phyloP scores from a whole-genome alignment of 64 coral and sea anemone species.

The Stichodactyla helianthus region DNA sequence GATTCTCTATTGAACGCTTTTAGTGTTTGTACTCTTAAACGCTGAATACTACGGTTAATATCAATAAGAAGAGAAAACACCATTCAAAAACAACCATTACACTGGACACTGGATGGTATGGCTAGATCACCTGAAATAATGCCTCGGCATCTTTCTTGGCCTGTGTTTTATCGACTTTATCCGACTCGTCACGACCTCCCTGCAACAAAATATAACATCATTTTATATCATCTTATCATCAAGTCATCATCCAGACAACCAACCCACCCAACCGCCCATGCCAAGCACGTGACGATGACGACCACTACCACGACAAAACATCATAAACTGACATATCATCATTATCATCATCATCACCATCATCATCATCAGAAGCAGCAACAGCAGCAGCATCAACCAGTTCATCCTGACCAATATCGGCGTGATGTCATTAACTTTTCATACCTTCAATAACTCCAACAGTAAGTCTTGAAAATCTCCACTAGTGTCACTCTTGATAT shows the following conservation, averaged over 20 bases:
- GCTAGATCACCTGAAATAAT: constrained; percentile 27
- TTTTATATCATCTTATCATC: background rate
- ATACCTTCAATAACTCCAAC: constrained; percentile 56
- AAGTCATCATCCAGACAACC: background rate
- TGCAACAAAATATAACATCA: background rate
- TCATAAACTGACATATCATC: background rate
- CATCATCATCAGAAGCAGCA: background rate
- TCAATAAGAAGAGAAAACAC: background rate
- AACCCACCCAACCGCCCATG: background rate
- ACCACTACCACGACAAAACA: background rate
- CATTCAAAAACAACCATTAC: no score
- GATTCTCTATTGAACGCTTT: no score
- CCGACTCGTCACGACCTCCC: constrained; percentile 66
- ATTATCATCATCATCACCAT: background rate
- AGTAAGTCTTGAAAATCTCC: constrained; percentile 72
- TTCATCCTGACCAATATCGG: background rate
- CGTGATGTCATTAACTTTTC: background rate
- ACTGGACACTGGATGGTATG: no score
- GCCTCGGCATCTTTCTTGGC: constrained; percentile 66
- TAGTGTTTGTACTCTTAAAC: no score
- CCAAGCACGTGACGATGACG: background rate
- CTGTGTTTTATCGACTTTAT: constrained; percentile 52
- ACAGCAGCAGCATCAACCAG: background rate
- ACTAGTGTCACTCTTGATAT: constrained; percentile 69
- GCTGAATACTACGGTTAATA: no score